These are phyloP conservation scores for Rhagonycha fulva DNA, from an alignment of 2,888 invertebrate genomes.

Conservation along the genomic window DNA sequence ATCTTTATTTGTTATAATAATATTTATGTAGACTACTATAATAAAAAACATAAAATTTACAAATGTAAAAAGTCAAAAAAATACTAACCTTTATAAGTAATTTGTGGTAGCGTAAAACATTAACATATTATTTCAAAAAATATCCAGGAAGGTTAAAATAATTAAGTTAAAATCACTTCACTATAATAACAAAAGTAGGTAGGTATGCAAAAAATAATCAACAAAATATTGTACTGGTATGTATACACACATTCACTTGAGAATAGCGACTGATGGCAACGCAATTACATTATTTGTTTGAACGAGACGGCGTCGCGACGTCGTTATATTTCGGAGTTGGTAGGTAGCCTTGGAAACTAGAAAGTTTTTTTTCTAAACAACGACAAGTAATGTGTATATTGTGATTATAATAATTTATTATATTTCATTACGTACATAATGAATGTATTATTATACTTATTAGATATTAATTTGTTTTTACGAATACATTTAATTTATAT, in stretches of 20 bases:
- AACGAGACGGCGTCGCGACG: slow-evolving; percentile 12
- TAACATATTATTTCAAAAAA: background rate
- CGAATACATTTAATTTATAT: no score
- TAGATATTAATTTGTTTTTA: no score
- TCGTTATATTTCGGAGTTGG: background rate
- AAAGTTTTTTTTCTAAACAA: background rate
- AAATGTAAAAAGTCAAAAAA: background rate
- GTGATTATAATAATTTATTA: background rate
- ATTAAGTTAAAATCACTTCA: background rate
- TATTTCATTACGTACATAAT: no score
- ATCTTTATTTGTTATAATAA: background rate
- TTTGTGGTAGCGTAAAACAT: background rate
- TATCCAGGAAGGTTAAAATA: background rate
- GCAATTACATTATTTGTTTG: background rate
- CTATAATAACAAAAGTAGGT: background rate
- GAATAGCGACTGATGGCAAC: slow-evolving; percentile 6
- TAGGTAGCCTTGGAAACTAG: slow-evolving; percentile 8
- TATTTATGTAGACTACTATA: background rate
- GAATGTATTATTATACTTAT: no score
- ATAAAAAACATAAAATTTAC: background rate
- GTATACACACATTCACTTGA: slow-evolving; percentile 11
- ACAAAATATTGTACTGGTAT: background rate
- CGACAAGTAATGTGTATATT: background rate
- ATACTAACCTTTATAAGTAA: background rate
- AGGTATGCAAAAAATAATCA: background rate